Percentiles rank a stretch among this genome's conserved stretches.
These are phyloP conservation scores for Drosophila algonquin DNA, from an alignment of 2,888 invertebrate genomes.

Conservation along the genomic window DNA sequence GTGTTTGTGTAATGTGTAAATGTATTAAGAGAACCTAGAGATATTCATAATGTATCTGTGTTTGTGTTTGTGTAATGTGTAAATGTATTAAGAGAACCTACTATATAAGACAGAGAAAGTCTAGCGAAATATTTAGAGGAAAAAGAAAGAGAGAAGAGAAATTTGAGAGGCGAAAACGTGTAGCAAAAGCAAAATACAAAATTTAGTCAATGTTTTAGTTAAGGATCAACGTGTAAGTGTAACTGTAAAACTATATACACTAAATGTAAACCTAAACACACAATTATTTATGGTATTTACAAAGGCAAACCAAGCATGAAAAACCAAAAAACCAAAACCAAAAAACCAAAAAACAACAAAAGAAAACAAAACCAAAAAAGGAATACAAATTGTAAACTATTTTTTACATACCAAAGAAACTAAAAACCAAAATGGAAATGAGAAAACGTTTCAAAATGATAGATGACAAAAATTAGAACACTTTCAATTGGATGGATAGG, in stretches of 20 bases:
- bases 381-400: slow-evolving; percentile 74
- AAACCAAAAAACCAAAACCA: slow-evolving; percentile 28
- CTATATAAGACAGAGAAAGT: slow-evolving; percentile 22
- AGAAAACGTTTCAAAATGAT: slow-evolving; percentile 18
- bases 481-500: slow-evolving; percentile 47
- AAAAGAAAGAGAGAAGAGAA: not conserved
- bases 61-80: slow-evolving; percentile 70
- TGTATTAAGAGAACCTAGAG: slow-evolving; percentile 48
- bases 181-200: slow-evolving; percentile 73
- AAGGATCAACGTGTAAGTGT: slow-evolving; percentile 58
- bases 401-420: slow-evolving; percentile 64
- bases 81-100: slow-evolving; percentile 54
- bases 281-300: slow-evolving; percentile 77
- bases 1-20: slow-evolving; percentile 72
- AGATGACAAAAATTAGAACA: slow-evolving; percentile 53
- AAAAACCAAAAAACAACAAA: slow-evolving; percentile 19
- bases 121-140: slow-evolving; percentile 72
- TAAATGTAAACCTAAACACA: slow-evolving; percentile 73
- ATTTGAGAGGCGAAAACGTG: slow-evolving; percentile 58
- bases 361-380: slow-evolving; percentile 31
- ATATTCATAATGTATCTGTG: slow-evolving; percentile 67
- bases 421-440: slow-evolving; percentile 21
- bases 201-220: slow-evolving; percentile 76
- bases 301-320: slow-evolving; percentile 36
- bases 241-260: slow-evolving; percentile 47